Percentiles rank a stretch among this genome's conserved stretches.
phyloP scores from a whole-genome alignment of 2,113 vertebrate species.

The Gambusia affinis region DNA sequence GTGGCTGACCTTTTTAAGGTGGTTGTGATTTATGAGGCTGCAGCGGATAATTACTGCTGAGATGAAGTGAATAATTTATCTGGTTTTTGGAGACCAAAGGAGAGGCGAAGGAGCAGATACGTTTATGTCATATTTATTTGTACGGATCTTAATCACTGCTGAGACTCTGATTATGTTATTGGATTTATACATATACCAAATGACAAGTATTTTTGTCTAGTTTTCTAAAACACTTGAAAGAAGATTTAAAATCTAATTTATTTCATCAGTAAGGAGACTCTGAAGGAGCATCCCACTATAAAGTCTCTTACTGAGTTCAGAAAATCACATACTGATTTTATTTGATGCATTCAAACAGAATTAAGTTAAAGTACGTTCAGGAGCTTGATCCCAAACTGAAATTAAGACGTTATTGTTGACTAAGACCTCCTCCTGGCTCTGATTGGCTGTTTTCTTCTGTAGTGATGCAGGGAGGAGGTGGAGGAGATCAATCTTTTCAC shows the following conservation, averaged over 20 bases:
- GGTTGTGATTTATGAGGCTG: slow-evolving; percentile 28
- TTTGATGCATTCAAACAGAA: too few relatives aligned
- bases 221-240: too few relatives aligned
- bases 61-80: slow-evolving; percentile 38
- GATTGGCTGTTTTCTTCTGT: too few relatives aligned
- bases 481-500: too few relatives aligned
- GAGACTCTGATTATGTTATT: background rate
- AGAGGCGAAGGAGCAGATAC: slow-evolving; percentile 19
- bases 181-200: too few relatives aligned
- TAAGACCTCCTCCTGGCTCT: too few relatives aligned
- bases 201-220: too few relatives aligned
- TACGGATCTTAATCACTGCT: slow-evolving; percentile 13
- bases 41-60: slow-evolving; percentile 33
- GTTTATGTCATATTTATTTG: slow-evolving; percentile 13
- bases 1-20: slow-evolving; percentile 39
- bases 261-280: too few relatives aligned
- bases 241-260: too few relatives aligned
- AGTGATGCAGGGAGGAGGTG: too few relatives aligned
- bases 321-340: slow-evolving; percentile 18
- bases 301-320: background rate
- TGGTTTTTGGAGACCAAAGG: slow-evolving; percentile 6
- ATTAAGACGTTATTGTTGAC: background rate
- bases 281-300: slow-evolving; percentile 9
- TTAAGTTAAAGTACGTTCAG: too few relatives aligned
- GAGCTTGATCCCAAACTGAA: too few relatives aligned